Conservation (phyloP, 2,888 invertebrate species). For the Machimus atricapillus region DNA sequence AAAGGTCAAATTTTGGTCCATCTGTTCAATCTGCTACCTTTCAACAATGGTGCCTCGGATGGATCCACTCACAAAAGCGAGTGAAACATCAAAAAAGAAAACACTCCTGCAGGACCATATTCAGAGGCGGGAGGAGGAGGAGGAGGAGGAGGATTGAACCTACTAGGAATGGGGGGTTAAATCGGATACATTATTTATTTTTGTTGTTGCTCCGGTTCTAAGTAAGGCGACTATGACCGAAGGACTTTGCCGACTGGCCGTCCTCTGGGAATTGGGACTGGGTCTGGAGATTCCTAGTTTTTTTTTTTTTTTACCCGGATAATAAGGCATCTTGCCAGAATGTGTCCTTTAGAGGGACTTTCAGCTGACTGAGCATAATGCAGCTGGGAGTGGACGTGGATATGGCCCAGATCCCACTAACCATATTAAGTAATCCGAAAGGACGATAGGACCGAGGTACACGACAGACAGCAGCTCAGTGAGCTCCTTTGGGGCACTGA, state of each 20-base stretch:
- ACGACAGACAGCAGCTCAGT: conserved; percentile 1
- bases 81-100: conserved; percentile 1
- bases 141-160: neutral
- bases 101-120: neutral
- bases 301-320: neutral
- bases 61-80: neutral
- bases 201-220: neutral
- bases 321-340: conserved; percentile 35
- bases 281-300: neutral
- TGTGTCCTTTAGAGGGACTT: conserved; percentile 1
- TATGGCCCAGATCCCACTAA: neutral
- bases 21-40: neutral
- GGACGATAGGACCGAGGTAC: neutral
- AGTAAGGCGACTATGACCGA: neutral
- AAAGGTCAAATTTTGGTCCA: neutral
- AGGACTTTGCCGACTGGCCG: neutral
- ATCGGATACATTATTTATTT: conserved; percentile 14
- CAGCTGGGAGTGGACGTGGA: neutral
- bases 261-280: neutral
- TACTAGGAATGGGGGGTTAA: neutral
- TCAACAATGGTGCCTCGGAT: neutral
- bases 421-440: conserved; percentile 13
- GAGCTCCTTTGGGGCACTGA: neutral
- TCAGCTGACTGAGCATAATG: conserved; percentile 29
- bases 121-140: neutral